Conservation (phyloP, 2,113 vertebrate species). For the Pyxicephalus adspersus region DNA sequence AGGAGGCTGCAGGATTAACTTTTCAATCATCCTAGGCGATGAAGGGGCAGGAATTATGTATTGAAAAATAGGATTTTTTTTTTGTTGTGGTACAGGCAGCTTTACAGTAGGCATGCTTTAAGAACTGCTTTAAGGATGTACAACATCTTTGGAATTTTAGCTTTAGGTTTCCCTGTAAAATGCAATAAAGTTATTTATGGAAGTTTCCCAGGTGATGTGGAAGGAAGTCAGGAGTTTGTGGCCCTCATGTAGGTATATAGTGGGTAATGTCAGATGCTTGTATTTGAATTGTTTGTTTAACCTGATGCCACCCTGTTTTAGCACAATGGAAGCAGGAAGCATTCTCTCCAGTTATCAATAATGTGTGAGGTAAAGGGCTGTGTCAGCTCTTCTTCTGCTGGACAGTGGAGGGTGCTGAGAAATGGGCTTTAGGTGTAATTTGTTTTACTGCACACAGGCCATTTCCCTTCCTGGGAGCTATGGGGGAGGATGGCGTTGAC, state of each 20-base stretch:
- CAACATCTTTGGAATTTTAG: too few species aligned
- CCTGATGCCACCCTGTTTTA: background rate
- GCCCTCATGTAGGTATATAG: background rate
- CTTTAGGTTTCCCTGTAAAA: too few species aligned
- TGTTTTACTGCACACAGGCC: background rate
- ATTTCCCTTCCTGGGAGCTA: background rate
- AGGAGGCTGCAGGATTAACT: too few species aligned
- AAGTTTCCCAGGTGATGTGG: too few species aligned
- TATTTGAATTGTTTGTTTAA: background rate
- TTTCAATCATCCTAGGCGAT: too few species aligned
- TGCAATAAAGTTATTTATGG: too few species aligned
- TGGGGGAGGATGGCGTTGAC: background rate
- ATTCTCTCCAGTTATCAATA: background rate
- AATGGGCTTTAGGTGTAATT: background rate
- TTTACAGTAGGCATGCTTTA: too few species aligned
- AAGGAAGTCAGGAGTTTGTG: too few species aligned
- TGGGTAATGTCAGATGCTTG: background rate
- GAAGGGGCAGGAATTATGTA: too few species aligned
- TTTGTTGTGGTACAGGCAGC: too few species aligned
- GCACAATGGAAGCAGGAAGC: background rate
- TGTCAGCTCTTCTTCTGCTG: background rate
- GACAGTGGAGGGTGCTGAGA: background rate
- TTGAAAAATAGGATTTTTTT: too few species aligned
- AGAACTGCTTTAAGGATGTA: too few species aligned
- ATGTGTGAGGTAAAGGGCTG: background rate